phyloP scores from a whole-genome alignment of 1,140 invertebrate species.

The Scaptomyza montana region DNA sequence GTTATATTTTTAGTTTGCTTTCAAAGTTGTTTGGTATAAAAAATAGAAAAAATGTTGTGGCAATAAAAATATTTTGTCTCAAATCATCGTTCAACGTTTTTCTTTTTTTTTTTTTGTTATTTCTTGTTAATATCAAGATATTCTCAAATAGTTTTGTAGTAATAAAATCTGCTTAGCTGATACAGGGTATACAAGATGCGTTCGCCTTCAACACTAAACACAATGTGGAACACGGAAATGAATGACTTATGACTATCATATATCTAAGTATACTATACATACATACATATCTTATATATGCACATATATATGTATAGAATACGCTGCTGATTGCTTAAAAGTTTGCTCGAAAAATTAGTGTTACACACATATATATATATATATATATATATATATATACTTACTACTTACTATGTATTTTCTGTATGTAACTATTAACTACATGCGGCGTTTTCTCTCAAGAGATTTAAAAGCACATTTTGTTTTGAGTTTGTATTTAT shows the following conservation, averaged over 20 bases:
- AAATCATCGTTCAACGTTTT: conserved; percentile 30
- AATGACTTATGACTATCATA: conserved; percentile 43
- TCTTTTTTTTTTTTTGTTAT: background rate
- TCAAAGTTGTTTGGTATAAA: conserved; percentile 82
- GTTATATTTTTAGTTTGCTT: conserved; percentile 49
- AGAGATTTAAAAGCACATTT: conserved; percentile 74
- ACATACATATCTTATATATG: conserved; percentile 6
- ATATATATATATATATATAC: conserved; percentile 48
- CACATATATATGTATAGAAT: conserved; percentile 46
- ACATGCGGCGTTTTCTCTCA: conserved; percentile 62
- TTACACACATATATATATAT: conserved; percentile 38
- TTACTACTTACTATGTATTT: background rate
- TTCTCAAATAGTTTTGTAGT: conserved; percentile 34
- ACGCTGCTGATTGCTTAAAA: conserved; percentile 75
- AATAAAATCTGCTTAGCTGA: conserved; percentile 48
- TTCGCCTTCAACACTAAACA: conserved; percentile 60
- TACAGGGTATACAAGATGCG: conserved; percentile 48
- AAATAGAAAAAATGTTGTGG: conserved; percentile 82
- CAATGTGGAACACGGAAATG: conserved; percentile 66
- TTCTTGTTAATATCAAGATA: conserved; percentile 13
- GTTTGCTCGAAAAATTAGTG: conserved; percentile 80
- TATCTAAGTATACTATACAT: conserved; percentile 24
- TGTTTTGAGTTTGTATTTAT: conserved; percentile 13
- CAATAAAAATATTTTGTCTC: conserved; percentile 71
- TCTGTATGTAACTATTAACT: conserved; percentile 35